Evolutionary conservation across 1,140 invertebrate species (phyloP).

Genomic region (Anastrepha obliqua): DNA sequence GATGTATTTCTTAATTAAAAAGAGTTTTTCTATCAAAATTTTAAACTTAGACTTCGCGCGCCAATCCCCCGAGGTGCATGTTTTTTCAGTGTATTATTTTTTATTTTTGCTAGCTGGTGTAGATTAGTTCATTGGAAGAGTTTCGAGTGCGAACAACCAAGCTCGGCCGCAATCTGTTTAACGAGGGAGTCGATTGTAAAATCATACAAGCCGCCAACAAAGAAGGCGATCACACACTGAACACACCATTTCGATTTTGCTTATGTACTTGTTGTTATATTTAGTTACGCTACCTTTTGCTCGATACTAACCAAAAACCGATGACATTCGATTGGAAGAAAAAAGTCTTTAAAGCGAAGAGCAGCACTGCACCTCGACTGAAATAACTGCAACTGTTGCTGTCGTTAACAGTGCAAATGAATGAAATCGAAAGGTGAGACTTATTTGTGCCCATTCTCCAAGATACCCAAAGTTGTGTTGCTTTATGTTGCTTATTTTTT

Average conservation of each 20-base stretch:
- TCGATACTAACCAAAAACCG: not conserved
- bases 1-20: no score
- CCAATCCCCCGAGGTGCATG: not conserved
- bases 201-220: not conserved
- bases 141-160: slow-evolving; percentile 4
- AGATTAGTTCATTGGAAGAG: not conserved
- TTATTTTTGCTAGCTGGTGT: not conserved
- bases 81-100: slow-evolving; percentile 5
- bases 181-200: slow-evolving; percentile 35
- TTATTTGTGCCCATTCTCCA: not conserved
- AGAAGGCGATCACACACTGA: not conserved
- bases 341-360: not conserved
- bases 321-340: not conserved
- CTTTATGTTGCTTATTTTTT: not conserved
- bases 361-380: not conserved
- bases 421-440: not conserved
- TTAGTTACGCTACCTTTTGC: not conserved
- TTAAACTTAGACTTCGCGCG: no score
- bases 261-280: not conserved
- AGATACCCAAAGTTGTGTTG: not conserved
- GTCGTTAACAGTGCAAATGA: not conserved
- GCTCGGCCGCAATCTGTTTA: not conserved
- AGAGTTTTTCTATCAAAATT: no score
- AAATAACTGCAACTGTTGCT: not conserved
- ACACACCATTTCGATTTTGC: not conserved